Conservation (phyloP, 2,888 invertebrate genomes). For the Galerucella calmariensis region DNA sequence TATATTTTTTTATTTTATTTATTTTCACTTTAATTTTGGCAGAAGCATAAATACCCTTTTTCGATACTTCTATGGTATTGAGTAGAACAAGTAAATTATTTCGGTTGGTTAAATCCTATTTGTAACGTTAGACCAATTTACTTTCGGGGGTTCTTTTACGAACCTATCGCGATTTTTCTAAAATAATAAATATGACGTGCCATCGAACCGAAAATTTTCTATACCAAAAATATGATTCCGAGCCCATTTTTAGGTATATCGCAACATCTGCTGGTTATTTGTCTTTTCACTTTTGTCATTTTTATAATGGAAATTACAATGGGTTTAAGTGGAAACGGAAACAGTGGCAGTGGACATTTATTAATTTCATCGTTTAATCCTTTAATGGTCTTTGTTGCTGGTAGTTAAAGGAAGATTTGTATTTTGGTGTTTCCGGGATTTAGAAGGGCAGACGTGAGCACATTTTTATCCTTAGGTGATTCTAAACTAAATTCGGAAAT, state of each 20-base stretch:
- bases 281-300: conserved; percentile 41
- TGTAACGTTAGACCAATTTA: conserved; percentile 51
- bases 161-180: conserved; percentile 26
- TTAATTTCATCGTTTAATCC: conserved; percentile 37
- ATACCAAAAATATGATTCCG: conserved; percentile 43
- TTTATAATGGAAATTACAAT: conserved; percentile 35
- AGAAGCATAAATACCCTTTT: too few relatives aligned
- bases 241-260: conserved; percentile 6
- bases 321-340: conserved; percentile 46
- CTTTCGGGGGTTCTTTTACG: conserved; percentile 52
- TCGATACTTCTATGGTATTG: neutral
- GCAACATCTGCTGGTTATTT: conserved; percentile 43
- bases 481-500: too few relatives aligned
- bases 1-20: too few relatives aligned
- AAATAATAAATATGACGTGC: conserved; percentile 42
- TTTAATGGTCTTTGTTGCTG: conserved; percentile 34
- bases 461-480: neutral
- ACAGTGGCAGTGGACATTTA: conserved; percentile 33
- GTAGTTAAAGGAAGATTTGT: neutral
- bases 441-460: neutral
- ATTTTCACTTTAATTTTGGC: too few relatives aligned
- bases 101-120: conserved; percentile 55
- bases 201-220: conserved; percentile 42
- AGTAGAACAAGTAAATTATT: conserved; percentile 53
- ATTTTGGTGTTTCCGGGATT: neutral